Conservation (phyloP, 2,113 vertebrate genomes). For the Noturus placidus region DNA sequence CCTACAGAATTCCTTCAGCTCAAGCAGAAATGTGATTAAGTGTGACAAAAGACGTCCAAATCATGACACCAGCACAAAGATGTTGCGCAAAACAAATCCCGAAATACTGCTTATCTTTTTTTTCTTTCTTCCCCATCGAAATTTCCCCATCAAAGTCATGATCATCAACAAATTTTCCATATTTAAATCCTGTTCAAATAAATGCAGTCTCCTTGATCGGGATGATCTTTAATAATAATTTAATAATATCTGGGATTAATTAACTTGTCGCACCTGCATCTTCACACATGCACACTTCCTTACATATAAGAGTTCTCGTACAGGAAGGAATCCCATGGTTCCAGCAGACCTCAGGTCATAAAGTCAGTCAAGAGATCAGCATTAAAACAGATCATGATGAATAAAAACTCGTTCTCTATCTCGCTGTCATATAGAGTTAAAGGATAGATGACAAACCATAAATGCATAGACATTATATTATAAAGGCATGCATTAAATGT, state of each 20-base stretch:
- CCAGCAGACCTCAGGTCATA: background rate
- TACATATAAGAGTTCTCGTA: background rate
- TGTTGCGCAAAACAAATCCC: background rate
- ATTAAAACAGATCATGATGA: background rate
- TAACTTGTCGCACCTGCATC: background rate
- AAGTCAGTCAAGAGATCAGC: background rate
- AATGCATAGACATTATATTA: no score
- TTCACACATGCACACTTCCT: constrained; percentile 18
- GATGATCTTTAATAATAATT: background rate
- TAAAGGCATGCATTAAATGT: no score
- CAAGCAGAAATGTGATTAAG: background rate
- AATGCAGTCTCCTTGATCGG: background rate
- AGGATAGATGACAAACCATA: no score
- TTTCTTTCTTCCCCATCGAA: no score
- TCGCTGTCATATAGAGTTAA: background rate
- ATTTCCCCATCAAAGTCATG: no score
- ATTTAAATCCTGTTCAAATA: background rate
- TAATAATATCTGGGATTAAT: background rate
- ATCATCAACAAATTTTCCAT: background rate
- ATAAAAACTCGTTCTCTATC: background rate
- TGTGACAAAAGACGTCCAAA: background rate
- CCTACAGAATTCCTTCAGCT: background rate
- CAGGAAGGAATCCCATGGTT: background rate
- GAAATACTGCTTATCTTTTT: background rate
- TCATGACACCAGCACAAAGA: background rate